Base-by-base conservation (phyloP, 2,888 invertebrate genomes). In the Clanis bilineata region DNA sequence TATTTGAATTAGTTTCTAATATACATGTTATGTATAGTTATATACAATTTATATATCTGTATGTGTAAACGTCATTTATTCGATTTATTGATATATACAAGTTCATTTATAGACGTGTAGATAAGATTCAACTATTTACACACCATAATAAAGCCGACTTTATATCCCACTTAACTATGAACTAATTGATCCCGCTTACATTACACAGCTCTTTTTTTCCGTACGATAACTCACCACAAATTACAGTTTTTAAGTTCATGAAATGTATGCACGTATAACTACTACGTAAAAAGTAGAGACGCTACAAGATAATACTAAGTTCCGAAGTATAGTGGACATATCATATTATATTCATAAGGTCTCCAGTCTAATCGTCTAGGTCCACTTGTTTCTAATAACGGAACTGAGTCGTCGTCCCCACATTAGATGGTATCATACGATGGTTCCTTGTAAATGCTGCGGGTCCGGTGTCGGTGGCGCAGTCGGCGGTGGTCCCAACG, bases 341-440 rank as follows among this genome's bases (percentile, higher is more conserved):
- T n/a, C 56, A 56, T 18, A 41, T 1, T 57, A 18, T 47, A 15
- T 22, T 18, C 51, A 56, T 45, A 60, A 21, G 45, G 21, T 43
- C 56, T 44, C 57, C 44, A 56, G 36, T 58, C 60, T 58, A 61
- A 63, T 65, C 62, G 44, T 69, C 68, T 94, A 95, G 82, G 94
- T 94, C 94, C 95, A 95, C 86, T 94, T 95, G 81, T 95, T 96
- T 84, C 95, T 94, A 76, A 94, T 90, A 71, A 95, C 95, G 88
- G 96, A 95, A 93, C 96, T 95, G 88, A 95, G 93, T 93, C 96
- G 95, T 90, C 96, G 96, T 94, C 97, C 96, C 96, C 97, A 96
- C 96, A 97, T 96, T 66, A 96, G 95, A 94, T 97, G 95, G 94
- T 97, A 97, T 97, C 97, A 97, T 96, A 97, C 97, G 90, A 97